Evolutionary conservation across 1,140 invertebrate species (phyloP), one percentile per base, ranked within the genome.

Genomic region (Grapholita molesta): DNA sequence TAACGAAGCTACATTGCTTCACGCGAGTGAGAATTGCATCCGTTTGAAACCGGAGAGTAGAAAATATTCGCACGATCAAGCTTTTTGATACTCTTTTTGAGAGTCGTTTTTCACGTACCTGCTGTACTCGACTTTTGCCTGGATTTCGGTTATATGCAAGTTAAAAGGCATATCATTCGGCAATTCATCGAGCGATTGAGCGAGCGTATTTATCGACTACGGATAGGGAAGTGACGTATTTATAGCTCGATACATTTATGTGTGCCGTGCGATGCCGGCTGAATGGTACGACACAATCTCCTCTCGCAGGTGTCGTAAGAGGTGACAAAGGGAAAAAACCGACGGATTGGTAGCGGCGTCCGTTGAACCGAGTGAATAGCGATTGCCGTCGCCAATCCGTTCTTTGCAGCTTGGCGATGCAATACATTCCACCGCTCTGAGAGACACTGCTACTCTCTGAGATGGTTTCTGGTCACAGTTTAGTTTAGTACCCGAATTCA

Each of bases 51-150:
- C 42, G 42, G 18, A 5, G 42, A 48, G 42, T 48, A 48, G 42
- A 48, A 48, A 48, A 48, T 48, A 48, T 48, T 48, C 42, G 42
- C 42, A 48, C 42, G 42, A 48, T 48, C 42, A 48, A 48, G 42
- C 42, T 48, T 48, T 48, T 48, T 21, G 42, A 48, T 48, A 48
- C 42, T 48, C 11, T 42, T 48, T 48, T 48, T 48, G 15, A 15
- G 18, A 21, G 15, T 48, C 42, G 42, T 21, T 48, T 48, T 48
- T 18, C 42, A 48, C 42, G 42, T 48, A 48, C 42, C 42, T 48
- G 42, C 21, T 15, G 15, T 48, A 15, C 15, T 7, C 42, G 18
- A 48, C 21, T 48, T 21, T 48, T 48, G 42, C 42, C 42, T 18
- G 42, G 21, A 48, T 8, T 48, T 48, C 42, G 8, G 42, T 48